Conservation (phyloP, 2,888 invertebrate species). For the Cancer borealis region DNA sequence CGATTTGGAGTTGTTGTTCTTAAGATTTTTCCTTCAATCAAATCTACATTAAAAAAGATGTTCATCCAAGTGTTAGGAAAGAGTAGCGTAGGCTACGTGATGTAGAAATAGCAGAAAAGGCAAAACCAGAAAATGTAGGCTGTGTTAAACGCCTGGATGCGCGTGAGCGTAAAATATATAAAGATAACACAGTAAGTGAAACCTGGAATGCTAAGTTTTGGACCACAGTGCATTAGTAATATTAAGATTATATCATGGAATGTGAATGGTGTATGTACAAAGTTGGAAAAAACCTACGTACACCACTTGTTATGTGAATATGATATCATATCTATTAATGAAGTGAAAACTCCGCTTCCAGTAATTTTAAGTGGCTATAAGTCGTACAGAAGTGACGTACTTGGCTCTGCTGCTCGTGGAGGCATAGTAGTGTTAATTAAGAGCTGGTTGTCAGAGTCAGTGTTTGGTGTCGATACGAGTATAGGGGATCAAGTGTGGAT, state of each 20-base stretch:
- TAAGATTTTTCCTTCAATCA: too few relatives aligned
- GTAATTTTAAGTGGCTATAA: neutral
- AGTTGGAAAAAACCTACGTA: conserved; percentile 1
- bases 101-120: conserved; percentile 27
- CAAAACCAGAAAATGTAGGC: neutral
- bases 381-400: neutral
- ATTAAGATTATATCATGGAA: neutral
- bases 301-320: neutral
- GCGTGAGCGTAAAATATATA: neutral
- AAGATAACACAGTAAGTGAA: neutral
- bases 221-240: conserved; percentile 23
- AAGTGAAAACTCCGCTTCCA: conserved; percentile 29
- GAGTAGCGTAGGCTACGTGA: conserved; percentile 46
- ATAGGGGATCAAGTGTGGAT: neutral
- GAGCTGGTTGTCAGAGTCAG: neutral
- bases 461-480: neutral
- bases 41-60: conserved; percentile 52
- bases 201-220: conserved; percentile 22
- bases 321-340: conserved; percentile 34
- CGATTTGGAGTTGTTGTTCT: too few relatives aligned
- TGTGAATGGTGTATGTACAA: conserved; percentile 24
- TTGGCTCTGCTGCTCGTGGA: conserved; percentile 5
- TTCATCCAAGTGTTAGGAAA: conserved; percentile 49
- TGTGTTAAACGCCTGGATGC: neutral
- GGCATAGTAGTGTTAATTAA: conserved; percentile 36